Base-by-base conservation (phyloP, 2,113 vertebrate genomes). In the Ptilonorhynchus violaceus region DNA sequence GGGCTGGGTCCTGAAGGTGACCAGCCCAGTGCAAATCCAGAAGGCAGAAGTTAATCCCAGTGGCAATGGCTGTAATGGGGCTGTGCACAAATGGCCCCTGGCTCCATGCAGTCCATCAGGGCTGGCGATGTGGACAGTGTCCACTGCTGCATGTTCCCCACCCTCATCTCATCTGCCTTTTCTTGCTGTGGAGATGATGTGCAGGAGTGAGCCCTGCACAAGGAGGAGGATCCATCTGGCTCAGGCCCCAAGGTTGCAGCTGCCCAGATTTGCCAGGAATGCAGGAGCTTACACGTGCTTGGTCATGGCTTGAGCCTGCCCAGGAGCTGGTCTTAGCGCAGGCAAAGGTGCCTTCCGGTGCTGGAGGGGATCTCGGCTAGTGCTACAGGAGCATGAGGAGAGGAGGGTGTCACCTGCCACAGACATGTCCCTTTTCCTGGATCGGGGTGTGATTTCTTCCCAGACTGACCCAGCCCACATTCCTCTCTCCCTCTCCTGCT, bases 311-410 rank as follows among this genome's bases (percentile, higher is more conserved):
- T 33, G 53, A 77, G 66, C 52, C 70, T 50, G 33, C 24, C 37
- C 20, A 9, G 67, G 42, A 14, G 2, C 46, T 33, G 68, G 78
- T 63, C 31, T 25, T 16, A 25, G 50, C 1, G 2, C n/a, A 30
- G 70, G 28, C 37, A 62, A 46, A 67, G 55, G 2, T 87, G 50
- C 12, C 55, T 89, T 42, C 22, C 0, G 0, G 28, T 49, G 50
- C 56, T 69, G 5, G 24, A 41, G 55, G 33, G 11, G 46, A n/a
- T 47, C 68, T 73, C 11, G 19, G 41, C 55, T 28, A 30, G 47
- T 0, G 0, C 67, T 3, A 0, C 25, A 30, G 55, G 66, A 52
- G 31, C 15, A 5, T 0, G 1, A 55, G 16, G n/a, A 58, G 59
- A 64, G 53, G 55, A 41, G 22, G 21, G 33, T 44, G 42, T 73